Evolutionary conservation across 2,888 invertebrate genomes (phyloP).

Genomic region (Xestoiulus laeticollis): DNA sequence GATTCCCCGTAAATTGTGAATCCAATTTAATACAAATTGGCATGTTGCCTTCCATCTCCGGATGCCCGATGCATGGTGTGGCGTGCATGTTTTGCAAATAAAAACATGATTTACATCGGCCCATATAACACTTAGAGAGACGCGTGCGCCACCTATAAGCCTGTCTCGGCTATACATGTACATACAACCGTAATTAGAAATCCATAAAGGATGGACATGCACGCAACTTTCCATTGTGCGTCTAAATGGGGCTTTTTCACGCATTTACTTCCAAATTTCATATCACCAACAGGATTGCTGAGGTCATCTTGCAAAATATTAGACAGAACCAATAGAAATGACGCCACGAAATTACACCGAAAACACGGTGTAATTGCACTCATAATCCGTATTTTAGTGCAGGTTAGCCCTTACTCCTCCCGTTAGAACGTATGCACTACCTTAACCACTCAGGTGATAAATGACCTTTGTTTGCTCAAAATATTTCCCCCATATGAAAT

Average conservation of each 20-base stretch:
- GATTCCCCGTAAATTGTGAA: constrained; percentile 28
- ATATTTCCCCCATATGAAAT: neutral
- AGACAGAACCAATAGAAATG: neutral
- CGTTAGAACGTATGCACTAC: neutral
- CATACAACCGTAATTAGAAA: neutral
- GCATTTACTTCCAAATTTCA: neutral
- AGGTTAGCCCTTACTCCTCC: neutral
- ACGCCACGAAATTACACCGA: neutral
- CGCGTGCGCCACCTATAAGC: constrained; percentile 41
- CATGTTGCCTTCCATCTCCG: neutral
- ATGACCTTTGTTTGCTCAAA: neutral
- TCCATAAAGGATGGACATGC: neutral
- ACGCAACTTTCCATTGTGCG: neutral
- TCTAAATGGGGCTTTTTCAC: constrained; percentile 13
- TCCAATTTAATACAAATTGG: neutral
- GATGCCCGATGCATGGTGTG: neutral
- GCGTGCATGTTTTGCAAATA: constrained; percentile 8
- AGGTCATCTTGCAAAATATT: neutral
- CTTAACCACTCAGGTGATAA: constrained; percentile 12
- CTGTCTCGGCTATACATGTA: neutral
- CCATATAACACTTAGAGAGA: neutral
- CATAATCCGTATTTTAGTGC: neutral
- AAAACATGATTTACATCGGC: constrained; percentile 27
- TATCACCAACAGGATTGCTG: neutral
- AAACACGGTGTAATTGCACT: neutral